Evolutionary conservation across 2,797 vertebrate genomes (phyloP), one percentile per base, ranked within the genome.

Genomic region (Hirundo rustica): DNA sequence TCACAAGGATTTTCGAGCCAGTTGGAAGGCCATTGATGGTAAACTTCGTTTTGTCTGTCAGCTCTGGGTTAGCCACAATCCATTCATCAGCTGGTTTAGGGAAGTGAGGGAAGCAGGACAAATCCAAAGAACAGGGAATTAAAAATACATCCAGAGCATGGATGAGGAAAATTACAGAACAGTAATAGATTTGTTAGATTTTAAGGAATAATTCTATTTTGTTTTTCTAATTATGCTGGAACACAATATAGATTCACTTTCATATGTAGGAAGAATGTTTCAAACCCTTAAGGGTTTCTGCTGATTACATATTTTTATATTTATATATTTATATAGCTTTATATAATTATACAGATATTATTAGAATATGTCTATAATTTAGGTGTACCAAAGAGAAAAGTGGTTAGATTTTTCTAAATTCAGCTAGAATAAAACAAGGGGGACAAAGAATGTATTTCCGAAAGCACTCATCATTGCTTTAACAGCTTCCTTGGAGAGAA

Each of bases 11-110:
- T 98, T 98, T 99, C 0, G 97, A 95, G 45, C 98, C 99, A 5
- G 98, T 97, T 1, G 97, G 98, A 64, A 99, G 98, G 40, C 98
- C 99, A 3, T 87, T 98, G 97, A 99, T 99, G 62, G 99, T 99
- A 97, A 98, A 99, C 96, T 95, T 99, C 3, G 98, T 99, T 97
- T 99, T 99, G 81, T 99, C 99, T 16, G 98, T 99, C 96, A 99
- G 82, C 23, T 99, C 99, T 2, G 95, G 97, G 97, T 99, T 99
- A 88, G 99, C 98, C 50, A 95, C 47, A 4, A 98, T 96, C 99
- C 99, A 99, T 13, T 99, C 96, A 54, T 99, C 98, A 30, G 97
- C 99, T 99, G 47, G 50, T 92, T 87, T 27, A 78, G 76, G 55
- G 27, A 64, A 67, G 81, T 78, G 42, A 87, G 58, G 74, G 73